A percentile compares a stretch with the other conserved stretches of the same genome.
These are phyloP conservation scores for Volucella bombylans DNA, from an alignment of 2,888 invertebrate genomes.

Conservation along the genomic window DNA sequence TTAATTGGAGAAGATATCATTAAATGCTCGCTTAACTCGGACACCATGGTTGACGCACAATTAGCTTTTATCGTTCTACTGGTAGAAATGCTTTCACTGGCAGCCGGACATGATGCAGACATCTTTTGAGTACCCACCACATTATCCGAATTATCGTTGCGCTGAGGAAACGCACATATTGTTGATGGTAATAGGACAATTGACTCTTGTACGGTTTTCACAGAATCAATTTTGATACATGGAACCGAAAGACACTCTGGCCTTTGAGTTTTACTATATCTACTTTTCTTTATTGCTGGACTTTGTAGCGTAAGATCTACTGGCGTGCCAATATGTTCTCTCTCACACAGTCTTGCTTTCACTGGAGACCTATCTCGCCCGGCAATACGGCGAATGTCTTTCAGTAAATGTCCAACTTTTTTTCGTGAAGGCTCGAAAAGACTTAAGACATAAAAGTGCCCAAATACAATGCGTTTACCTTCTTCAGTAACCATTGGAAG, in stretches of 20 bases:
- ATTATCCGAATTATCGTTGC: background rate
- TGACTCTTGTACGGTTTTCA: slow-evolving; percentile 11
- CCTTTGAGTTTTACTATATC: slow-evolving; percentile 44
- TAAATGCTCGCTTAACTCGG: background rate
- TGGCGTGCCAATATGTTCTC: slow-evolving; percentile 52
- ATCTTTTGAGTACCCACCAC: too few species aligned
- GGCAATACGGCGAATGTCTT: slow-evolving; percentile 85
- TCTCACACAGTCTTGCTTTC: slow-evolving; percentile 19
- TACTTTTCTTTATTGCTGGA: slow-evolving; percentile 40
- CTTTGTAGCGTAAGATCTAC: slow-evolving; percentile 26
- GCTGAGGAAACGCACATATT: background rate
- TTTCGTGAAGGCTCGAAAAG: slow-evolving; percentile 82
- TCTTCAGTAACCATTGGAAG: background rate
- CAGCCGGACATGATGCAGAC: too few species aligned
- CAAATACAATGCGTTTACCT: slow-evolving; percentile 51
- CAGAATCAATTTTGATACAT: background rate
- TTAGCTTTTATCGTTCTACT: too few species aligned
- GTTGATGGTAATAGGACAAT: slow-evolving; percentile 75
- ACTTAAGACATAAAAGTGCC: slow-evolving; percentile 82
- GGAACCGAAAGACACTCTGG: background rate
- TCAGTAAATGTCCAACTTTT: slow-evolving; percentile 84
- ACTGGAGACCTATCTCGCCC: slow-evolving; percentile 85
- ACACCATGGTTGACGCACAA: too few species aligned
- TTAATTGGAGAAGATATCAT: background rate
- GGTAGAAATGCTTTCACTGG: too few species aligned